Base-by-base conservation (phyloP, 2,113 vertebrate species). In the Rhineura floridana region DNA sequence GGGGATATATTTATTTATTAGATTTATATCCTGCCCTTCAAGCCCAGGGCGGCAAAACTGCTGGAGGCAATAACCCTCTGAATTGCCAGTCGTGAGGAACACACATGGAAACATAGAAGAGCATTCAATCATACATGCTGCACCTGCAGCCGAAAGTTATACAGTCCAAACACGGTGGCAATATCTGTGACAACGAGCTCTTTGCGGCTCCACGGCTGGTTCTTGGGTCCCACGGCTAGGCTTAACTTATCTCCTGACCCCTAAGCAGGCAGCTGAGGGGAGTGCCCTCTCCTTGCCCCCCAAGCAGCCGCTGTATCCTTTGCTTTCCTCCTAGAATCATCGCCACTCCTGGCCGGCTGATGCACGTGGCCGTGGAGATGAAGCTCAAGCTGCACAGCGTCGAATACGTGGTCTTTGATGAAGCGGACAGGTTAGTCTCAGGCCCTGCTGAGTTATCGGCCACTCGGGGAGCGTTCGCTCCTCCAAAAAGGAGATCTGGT, bases 331-430 rank as follows among this genome's bases (percentile, higher is more conserved):
- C 72, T 33, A 99, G 99, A 95, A 98, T 99, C 92, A 99, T 99
- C 0, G 99, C 98, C n/a, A 99, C 99, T 2, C 99, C 99, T 0
- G 99, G 99, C 67, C 98, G 99, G 89, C 95, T 99, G 93, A 97
- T 99, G 96, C 99, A 99, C 0, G 98, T 99, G 25, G 93, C 98
- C 0, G 97, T 97, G 92, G 97, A 99, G 94, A 99, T 99, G 99
- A 99, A 98, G 91, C 95, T 99, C 91, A 99, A 98, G 95, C 95
- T 99, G 86, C 97, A 98, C 28, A 96, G 95, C 0, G 96, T 99
- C 94, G 98, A 99, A 91, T 99, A 99, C 0, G 97, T 99, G 94
- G 99, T 99, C 55, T 99, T 99, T 1, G 99, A 99, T 0, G 99
- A 99, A 94, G 99, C 99, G 0, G 99, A 99, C 97, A 97, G 99